A percentile compares a stretch with the other conserved stretches of the same genome.
Conservation (phyloP, 2,888 invertebrate genomes). For the Marronus borbonicus region DNA sequence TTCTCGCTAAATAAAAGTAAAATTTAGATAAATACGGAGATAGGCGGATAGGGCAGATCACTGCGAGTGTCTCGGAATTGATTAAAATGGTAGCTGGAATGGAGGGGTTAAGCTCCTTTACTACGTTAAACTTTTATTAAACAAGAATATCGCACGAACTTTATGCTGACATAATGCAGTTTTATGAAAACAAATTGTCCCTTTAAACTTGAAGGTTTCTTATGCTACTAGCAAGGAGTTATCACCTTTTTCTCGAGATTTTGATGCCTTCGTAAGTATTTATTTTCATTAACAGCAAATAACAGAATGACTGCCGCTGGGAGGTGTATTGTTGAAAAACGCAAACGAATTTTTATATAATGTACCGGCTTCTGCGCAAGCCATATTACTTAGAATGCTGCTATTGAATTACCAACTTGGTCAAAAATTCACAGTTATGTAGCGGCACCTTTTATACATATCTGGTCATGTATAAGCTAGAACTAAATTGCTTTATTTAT, state of each 20-base stretch:
- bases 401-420: no score
- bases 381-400: no score
- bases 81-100: conserved; percentile 68
- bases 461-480: no score
- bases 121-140: conserved; percentile 63
- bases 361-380: no score
- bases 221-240: neutral
- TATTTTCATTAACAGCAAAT: neutral
- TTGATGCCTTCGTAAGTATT: neutral
- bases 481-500: no score
- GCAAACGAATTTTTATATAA: no score
- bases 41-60: conserved; percentile 67
- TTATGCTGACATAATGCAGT: conserved; percentile 43
- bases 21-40: conserved; percentile 69
- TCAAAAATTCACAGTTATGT: no score
- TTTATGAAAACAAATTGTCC: conserved; percentile 35
- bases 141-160: conserved; percentile 51
- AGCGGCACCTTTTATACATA: no score
- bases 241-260: neutral
- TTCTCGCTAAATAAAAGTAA: conserved; percentile 68
- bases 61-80: conserved; percentile 69
- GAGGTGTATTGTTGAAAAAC: no score
- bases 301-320: no score
- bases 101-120: conserved; percentile 66
- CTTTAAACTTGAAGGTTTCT: conserved; percentile 24